Evolutionary conservation across 2,113 vertebrate species (phyloP).

Genomic region (Salvelinus fontinalis): DNA sequence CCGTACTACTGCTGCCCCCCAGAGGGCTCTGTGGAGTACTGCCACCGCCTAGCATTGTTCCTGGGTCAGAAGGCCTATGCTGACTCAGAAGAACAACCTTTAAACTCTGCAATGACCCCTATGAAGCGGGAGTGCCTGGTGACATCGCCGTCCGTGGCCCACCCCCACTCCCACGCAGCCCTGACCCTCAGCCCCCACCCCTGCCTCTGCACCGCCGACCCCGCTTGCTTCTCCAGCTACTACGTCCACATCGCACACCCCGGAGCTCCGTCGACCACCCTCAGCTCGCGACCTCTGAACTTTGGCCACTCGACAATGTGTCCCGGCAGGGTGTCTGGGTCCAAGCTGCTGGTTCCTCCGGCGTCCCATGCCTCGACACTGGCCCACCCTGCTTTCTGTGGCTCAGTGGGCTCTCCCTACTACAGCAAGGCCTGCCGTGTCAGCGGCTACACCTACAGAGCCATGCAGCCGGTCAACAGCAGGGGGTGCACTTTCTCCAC

Average conservation of each 20-base stretch:
- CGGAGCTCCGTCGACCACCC: constrained; percentile 50
- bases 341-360: constrained; percentile 80
- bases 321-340: constrained; percentile 64
- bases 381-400: constrained; percentile 85
- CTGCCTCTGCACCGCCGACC: constrained; percentile 76
- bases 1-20: constrained; percentile 77
- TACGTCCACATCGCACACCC: constrained; percentile 75
- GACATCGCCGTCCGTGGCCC: constrained; percentile 63
- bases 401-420: constrained; percentile 78
- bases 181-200: constrained; percentile 73
- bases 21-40: constrained; percentile 79
- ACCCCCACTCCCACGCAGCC: constrained; percentile 68
- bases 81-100: constrained; percentile 58
- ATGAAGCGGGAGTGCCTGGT: constrained; percentile 91
- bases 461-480: constrained; percentile 81
- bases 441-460: constrained; percentile 80
- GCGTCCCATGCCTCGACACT: constrained; percentile 75
- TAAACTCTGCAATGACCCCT: constrained; percentile 65
- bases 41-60: constrained; percentile 87
- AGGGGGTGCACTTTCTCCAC: constrained; percentile 77
- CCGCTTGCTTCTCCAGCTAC: constrained; percentile 80
- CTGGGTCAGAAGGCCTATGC: constrained; percentile 76
- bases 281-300: constrained; percentile 62
- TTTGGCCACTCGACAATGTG: constrained; percentile 73
- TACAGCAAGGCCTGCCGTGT: constrained; percentile 79